Conservation (phyloP, 2,888 invertebrate genomes). For the Pristionchus japonicus region DNA sequence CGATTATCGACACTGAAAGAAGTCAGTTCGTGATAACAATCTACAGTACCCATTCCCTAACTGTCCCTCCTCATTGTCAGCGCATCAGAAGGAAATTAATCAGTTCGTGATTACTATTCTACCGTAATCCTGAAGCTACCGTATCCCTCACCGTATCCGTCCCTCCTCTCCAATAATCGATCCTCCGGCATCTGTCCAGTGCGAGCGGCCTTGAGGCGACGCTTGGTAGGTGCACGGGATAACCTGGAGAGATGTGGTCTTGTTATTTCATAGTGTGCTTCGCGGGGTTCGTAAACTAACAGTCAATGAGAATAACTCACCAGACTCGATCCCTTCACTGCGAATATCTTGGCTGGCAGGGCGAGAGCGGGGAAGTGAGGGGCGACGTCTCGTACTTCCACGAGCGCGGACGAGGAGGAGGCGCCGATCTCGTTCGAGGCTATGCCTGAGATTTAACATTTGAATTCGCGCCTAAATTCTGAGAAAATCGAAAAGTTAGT, state of each 20-base stretch:
- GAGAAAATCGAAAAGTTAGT: neutral
- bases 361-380: conserved; percentile 68
- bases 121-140: neutral
- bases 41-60: neutral
- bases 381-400: conserved; percentile 61
- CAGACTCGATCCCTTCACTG: conserved; percentile 62
- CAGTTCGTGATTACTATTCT: neutral
- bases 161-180: conserved; percentile 45
- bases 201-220: conserved; percentile 60
- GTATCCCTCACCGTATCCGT: conserved; percentile 43
- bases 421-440: conserved; percentile 59
- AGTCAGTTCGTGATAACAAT: too few species aligned
- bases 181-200: conserved; percentile 65
- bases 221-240: conserved; percentile 71
- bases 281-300: too few species aligned
- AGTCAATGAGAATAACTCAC: too few species aligned
- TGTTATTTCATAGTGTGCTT: too few species aligned
- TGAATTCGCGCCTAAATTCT: neutral
- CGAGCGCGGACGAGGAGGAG: conserved; percentile 58
- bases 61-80: conserved; percentile 45
- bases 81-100: too few species aligned
- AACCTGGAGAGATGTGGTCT: conserved; percentile 49
- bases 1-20: conserved; percentile 58
- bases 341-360: conserved; percentile 67
- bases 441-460: conserved; percentile 49